These are phyloP conservation scores for Halichoerus grypus DNA, from an alignment of 2,113 vertebrate genomes.

Conservation along the genomic window DNA sequence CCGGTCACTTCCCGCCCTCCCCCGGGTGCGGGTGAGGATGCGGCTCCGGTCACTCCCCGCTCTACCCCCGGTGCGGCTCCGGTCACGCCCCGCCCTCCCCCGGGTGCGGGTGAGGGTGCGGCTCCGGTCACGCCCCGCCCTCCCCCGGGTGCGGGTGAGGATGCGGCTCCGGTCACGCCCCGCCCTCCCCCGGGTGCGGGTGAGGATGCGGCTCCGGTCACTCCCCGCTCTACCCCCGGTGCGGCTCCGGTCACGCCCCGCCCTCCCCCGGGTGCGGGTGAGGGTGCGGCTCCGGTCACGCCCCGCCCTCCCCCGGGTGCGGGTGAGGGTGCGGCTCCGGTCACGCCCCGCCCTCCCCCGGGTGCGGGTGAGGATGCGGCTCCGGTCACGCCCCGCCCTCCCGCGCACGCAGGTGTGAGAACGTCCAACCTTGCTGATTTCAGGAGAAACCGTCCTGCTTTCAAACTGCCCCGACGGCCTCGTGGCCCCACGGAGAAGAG, in stretches of 20 bases:
- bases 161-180: neutral
- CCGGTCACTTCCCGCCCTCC: no score
- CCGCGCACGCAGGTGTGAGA: neutral
- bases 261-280: neutral
- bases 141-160: neutral
- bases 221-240: neutral
- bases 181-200: neutral
- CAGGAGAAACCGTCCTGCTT: neutral
- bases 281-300: neutral
- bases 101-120: neutral
- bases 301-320: neutral
- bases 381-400: neutral
- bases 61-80: no score
- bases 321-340: neutral
- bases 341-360: neutral
- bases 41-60: no score
- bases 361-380: neutral
- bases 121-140: no score
- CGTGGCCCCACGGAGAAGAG: neutral
- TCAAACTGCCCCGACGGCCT: neutral
- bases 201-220: neutral
- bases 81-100: neutral
- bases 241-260: no score
- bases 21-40: no score
- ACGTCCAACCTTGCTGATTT: neutral